Percentiles rank a stretch among this genome's conserved stretches.
These are phyloP conservation scores for Arrhopalites spinosus DNA, from an alignment of 2,888 invertebrate genomes.

Conservation along the genomic window DNA sequence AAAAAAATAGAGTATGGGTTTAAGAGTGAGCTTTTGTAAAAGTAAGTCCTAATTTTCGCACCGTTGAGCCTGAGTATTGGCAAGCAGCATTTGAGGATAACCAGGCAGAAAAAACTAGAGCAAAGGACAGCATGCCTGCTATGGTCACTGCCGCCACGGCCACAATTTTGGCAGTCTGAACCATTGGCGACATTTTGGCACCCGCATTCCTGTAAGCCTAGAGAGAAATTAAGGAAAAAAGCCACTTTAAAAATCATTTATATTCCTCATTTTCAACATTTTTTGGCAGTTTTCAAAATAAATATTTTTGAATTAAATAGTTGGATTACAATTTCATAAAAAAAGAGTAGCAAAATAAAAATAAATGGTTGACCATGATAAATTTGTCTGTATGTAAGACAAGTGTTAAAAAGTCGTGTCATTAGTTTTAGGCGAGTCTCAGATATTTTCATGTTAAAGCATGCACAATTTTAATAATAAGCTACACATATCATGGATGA, in stretches of 20 bases:
- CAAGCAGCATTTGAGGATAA: conserved; percentile 41
- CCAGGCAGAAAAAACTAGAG: conserved; percentile 56
- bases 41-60: conserved; percentile 47
- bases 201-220: conserved; percentile 34
- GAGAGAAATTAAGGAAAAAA: conserved; percentile 8
- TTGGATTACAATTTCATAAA: too few species aligned
- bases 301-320: too few species aligned
- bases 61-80: conserved; percentile 42
- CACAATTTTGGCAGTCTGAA: conserved; percentile 84
- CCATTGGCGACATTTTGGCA: conserved; percentile 67
- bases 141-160: conserved; percentile 81
- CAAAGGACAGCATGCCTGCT: conserved; percentile 67
- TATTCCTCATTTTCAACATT: too few species aligned
- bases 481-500: too few species aligned
- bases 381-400: too few species aligned
- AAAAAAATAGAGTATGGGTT: neutral
- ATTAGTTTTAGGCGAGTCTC: neutral
- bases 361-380: too few species aligned
- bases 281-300: too few species aligned
- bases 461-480: neutral
- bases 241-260: too few species aligned
- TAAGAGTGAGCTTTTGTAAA: conserved; percentile 30
- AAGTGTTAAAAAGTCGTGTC: too few species aligned
- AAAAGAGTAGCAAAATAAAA: too few species aligned
- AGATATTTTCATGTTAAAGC: too few species aligned